Percentiles rank a stretch among this genome's conserved stretches.
Conservation (phyloP, 2,797 vertebrate genomes). For the Choloepus didactylus region DNA sequence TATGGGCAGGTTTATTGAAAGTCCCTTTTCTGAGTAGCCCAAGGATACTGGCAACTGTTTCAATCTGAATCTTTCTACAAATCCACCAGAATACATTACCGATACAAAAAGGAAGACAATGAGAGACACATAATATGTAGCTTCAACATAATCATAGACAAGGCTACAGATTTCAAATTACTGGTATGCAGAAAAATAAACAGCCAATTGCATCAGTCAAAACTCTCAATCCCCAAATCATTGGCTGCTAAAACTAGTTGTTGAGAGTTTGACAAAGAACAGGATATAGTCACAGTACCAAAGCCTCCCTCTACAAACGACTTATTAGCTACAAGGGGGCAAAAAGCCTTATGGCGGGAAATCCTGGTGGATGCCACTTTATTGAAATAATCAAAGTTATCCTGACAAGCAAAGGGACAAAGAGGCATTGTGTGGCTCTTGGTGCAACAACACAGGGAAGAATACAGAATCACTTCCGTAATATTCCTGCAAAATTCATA, state of each 20-base stretch:
- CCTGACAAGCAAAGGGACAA: not conserved
- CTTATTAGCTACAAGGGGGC: not conserved
- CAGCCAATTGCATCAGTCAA: too few species aligned
- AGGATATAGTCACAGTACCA: not conserved
- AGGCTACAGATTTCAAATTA: too few species aligned
- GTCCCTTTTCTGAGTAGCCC: not conserved
- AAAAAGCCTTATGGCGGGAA: not conserved
- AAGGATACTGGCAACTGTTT: not conserved
- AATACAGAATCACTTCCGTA: too few species aligned
- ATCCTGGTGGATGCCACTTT: not conserved
- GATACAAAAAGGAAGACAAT: not conserved
- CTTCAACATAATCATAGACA: not conserved
- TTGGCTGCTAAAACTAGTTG: fast-evolving
- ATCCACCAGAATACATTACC: not conserved
- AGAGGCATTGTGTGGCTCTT: not conserved
- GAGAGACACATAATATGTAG: too few species aligned
- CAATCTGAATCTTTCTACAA: not conserved
- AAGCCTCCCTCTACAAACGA: not conserved
- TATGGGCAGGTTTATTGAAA: not conserved
- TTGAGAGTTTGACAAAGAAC: not conserved
- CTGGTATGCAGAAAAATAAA: not conserved
- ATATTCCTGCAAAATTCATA: not conserved
- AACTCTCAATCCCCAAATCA: not conserved
- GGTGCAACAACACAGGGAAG: not conserved
- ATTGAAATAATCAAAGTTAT: not conserved